Conservation (phyloP, 2,113 vertebrate species). For the Calypte anna region DNA sequence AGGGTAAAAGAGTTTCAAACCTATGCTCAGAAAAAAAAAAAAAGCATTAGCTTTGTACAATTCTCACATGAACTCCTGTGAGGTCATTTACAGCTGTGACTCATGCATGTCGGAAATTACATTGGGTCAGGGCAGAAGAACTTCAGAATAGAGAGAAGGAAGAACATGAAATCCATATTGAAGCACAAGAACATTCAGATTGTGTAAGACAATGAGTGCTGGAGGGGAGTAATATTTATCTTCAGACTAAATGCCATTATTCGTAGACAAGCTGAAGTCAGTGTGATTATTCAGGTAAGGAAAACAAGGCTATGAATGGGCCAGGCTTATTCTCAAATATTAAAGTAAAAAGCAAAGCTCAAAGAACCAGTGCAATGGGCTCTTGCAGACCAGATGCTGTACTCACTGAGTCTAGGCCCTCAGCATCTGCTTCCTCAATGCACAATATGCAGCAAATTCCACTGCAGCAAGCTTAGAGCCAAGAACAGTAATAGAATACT, state of each 20-base stretch:
- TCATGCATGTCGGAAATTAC: not conserved
- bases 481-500: not conserved
- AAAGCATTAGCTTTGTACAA: not conserved
- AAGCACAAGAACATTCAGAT: not conserved
- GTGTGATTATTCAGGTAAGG: not conserved
- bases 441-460: not conserved
- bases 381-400: not conserved
- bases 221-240: not conserved
- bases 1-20: not conserved
- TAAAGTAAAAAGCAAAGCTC: not conserved
- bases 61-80: not conserved
- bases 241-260: not conserved
- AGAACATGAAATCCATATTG: not conserved
- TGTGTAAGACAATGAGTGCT: not conserved
- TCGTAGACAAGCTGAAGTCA: not conserved
- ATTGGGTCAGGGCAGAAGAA: not conserved
- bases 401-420: not conserved
- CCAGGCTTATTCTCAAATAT: not conserved
- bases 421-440: not conserved
- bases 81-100: not conserved
- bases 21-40: not conserved
- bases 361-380: not conserved
- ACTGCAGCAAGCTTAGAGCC: not conserved
- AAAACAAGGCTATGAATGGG: not conserved
- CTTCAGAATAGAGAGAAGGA: not conserved